These are phyloP conservation scores for Euplagia quadripunctaria DNA, from an alignment of 2,888 invertebrate species.

Conservation along the genomic window DNA sequence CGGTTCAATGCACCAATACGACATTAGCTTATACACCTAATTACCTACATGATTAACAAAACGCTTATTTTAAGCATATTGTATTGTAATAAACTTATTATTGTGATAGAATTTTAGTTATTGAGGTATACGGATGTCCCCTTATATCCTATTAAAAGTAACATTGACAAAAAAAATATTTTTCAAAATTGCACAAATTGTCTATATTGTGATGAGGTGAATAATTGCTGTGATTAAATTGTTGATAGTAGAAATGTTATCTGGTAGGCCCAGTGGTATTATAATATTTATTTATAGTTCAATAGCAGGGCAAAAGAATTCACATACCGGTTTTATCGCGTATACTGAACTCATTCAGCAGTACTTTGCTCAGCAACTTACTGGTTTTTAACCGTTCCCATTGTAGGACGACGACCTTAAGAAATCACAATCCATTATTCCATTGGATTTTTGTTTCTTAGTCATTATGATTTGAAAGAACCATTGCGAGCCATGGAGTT, in stretches of 20 bases:
- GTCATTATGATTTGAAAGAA: background rate
- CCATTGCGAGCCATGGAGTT: background rate
- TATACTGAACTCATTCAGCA: constrained; percentile 24
- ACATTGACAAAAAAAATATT: background rate
- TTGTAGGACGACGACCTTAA: constrained; percentile 32
- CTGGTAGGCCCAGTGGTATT: constrained; percentile 38
- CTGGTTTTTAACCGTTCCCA: constrained; percentile 33
- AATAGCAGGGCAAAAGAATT: constrained; percentile 26
- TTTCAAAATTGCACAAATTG: constrained; percentile 25
- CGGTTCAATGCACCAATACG: constrained; percentile 14
- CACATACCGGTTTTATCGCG: constrained; percentile 28
- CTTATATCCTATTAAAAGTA: constrained; percentile 1
- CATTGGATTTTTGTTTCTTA: constrained; percentile 3
- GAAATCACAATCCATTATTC: constrained; percentile 4
- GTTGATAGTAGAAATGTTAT: constrained; percentile 25
- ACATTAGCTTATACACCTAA: background rate
- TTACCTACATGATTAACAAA: constrained; percentile 3
- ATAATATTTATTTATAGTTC: constrained; percentile 37
- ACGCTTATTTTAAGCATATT: constrained; percentile 15
- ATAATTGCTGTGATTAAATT: constrained; percentile 45
- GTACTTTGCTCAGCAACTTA: constrained; percentile 24
- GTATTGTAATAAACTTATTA: constrained; percentile 11
- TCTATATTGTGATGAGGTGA: constrained; percentile 16
- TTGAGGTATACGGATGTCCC: background rate
- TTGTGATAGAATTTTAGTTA: constrained; percentile 24